Evolutionary conservation across 2,113 vertebrate species (phyloP), one percentile per base, ranked within the genome.

Genomic region (Nothobranchius furzeri): DNA sequence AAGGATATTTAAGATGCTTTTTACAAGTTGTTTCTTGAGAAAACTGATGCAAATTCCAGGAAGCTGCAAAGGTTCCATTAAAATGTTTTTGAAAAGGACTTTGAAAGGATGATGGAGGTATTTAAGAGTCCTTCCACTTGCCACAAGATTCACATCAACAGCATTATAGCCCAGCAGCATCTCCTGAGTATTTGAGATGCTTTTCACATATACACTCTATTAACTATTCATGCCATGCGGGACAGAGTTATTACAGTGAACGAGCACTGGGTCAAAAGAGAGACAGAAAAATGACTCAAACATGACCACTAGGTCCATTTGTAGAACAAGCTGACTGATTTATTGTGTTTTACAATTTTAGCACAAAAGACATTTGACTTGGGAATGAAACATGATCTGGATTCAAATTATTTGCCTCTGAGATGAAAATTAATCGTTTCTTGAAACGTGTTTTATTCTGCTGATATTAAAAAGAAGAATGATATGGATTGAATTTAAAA

Each of bases 191-290:
- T 60, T 85, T 78, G 48, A 68, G 40, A 73, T 75, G 51, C 73
- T 64, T 65, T 61, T 14, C 53, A 71, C 70, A 74, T 76, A 79
- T 64, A 65, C 43, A 57, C 54, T 3, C 15, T 66, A 80, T 86
- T 47, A 83, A 77, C 70, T 76, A 83, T 88, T 85, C 73, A 87
- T 82, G 37, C 47, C 20, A 49, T 68, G 40, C 35, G 68, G 60
- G 63, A 61, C 52, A 57, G 36, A 68, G 65, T 75, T 76, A 78
- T 78, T 73, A 67, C 14, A 36, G 62, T 45, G 64, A 71, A 14
- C 73, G 78, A 73, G 58, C 4, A 9, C 24, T 49, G n/a, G 65
- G 64, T 81, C 75, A 73, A 58, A 66, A 11, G n/a, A 60, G 42
- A 68, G 52, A 52, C 7, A 53, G 20, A 43, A 43, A 17, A 47